Evolutionary conservation across 2,113 vertebrate species (phyloP).

Genomic region (Leucosticte australis): DNA sequence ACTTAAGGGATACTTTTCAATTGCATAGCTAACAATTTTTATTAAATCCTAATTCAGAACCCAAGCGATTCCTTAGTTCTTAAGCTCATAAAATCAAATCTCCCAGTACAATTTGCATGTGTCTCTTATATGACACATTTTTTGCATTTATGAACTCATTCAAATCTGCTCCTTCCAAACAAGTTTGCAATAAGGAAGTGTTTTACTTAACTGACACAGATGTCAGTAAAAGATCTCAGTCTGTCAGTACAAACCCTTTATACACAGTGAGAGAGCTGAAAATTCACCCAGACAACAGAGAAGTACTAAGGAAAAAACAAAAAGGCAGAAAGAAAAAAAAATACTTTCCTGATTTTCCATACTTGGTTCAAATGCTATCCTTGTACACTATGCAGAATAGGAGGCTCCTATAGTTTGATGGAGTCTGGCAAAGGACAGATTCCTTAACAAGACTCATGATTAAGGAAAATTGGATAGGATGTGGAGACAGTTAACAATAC

Average conservation of each 20-base stretch:
- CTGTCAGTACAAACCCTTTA: neutral
- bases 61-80: neutral
- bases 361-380: neutral
- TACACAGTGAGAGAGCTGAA: neutral
- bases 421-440: neutral
- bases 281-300: neutral
- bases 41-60: neutral
- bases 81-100: neutral
- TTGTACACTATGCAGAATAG: neutral
- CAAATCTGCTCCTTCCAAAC: neutral
- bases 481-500: neutral
- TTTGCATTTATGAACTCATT: neutral
- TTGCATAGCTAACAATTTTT: neutral
- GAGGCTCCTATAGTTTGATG: neutral
- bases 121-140: neutral
- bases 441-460: neutral
- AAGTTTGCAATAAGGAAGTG: neutral
- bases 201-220: neutral
- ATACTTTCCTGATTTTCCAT: neutral
- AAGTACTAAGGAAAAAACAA: neutral
- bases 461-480: neutral
- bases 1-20: neutral
- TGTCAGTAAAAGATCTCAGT: neutral
- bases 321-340: neutral
- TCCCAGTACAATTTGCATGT: neutral